Evolutionary conservation across 2,797 vertebrate species (phyloP), one percentile per base, ranked within the genome.

Genomic region (Melanitta fusca): DNA sequence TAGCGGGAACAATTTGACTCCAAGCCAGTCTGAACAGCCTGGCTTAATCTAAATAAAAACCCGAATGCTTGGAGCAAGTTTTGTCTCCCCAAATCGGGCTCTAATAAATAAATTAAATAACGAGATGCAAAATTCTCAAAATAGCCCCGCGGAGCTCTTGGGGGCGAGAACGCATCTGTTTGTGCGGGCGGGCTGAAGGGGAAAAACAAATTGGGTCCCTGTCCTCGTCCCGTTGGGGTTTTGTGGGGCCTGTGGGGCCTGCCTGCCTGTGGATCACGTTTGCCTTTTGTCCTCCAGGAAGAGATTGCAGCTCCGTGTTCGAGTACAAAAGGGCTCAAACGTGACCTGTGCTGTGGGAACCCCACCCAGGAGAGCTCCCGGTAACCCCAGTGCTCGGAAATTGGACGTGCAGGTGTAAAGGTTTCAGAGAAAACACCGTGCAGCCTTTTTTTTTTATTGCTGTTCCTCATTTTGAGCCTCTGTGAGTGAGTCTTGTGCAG

Each of bases 21-120:
- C 0, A 24, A 91, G 85, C 78, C 70, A 77, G 16, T 73, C 54
- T 73, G 51, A 93, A n/a, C 78, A 89, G 88, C 53, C 80, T 82
- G 53, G 70, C 60, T 86, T 88, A 24, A 73, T 73, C 90, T 70
- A 94, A 95, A 89, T 88, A 87, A 89, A 88, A 88, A 56, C 47
- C 49, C 14, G 70, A 62, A 75, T 36, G 78, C 77, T 84, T 80
- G 57, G 28, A 60, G 28, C 49, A n/a, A 79, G 58, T 88, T 77
- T 87, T 34, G 21, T 68, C 47, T 93, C 56, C 28, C 47, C 10
- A 2, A 74, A 38, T 78, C 28, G 38, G 58, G 24, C 86, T 79
- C 54, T 62, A 92, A 77, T 80, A 94, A 93, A 80, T 88, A 72
- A 83, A 91, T 88, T 34, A 79, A 96, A 72, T 65, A 85, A 80